Percentiles rank a stretch among this genome's conserved stretches.
Evolutionary conservation across 2,888 invertebrate species (phyloP).

Genomic region (Stenolophus ochropezus): DNA sequence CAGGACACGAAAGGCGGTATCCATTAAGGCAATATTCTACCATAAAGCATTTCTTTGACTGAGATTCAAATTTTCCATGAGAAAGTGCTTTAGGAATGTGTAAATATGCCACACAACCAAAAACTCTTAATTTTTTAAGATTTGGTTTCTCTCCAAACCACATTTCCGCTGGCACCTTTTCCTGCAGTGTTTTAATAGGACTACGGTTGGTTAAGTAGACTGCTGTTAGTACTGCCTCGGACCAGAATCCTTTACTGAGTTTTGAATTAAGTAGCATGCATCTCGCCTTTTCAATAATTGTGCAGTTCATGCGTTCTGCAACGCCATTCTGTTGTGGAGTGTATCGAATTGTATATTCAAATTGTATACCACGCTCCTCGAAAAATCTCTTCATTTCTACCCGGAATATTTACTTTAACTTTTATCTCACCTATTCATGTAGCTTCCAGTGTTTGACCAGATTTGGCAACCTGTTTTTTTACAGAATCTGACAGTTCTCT

Average conservation of each 20-base stretch:
- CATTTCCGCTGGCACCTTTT: constrained; percentile 68
- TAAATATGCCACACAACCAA: constrained; percentile 64
- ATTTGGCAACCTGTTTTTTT: too few species aligned
- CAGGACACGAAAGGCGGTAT: constrained; percentile 64
- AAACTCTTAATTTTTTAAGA: constrained; percentile 66
- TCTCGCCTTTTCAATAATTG: constrained; percentile 64
- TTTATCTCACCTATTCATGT: too few species aligned
- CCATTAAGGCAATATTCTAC: too few species aligned
- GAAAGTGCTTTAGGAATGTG: too few species aligned
- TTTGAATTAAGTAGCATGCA: constrained; percentile 61
- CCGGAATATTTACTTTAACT: background rate
- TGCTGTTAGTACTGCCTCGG: too few species aligned
- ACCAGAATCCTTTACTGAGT: constrained; percentile 64
- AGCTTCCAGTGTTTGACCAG: too few species aligned
- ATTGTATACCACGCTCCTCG: constrained; percentile 63
- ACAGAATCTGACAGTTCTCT: too few species aligned
- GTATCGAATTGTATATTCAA: constrained; percentile 65
- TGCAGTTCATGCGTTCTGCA: constrained; percentile 65
- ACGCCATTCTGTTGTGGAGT: constrained; percentile 66
- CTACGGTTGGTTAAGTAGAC: too few species aligned
- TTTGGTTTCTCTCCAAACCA: constrained; percentile 68
- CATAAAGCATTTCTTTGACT: too few species aligned
- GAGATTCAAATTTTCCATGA: too few species aligned
- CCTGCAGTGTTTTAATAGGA: too few species aligned
- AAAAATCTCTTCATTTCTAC: constrained; percentile 63